Evolutionary conservation across 2,888 invertebrate genomes (phyloP).

Genomic region (Caenorhabditis sinica): DNA sequence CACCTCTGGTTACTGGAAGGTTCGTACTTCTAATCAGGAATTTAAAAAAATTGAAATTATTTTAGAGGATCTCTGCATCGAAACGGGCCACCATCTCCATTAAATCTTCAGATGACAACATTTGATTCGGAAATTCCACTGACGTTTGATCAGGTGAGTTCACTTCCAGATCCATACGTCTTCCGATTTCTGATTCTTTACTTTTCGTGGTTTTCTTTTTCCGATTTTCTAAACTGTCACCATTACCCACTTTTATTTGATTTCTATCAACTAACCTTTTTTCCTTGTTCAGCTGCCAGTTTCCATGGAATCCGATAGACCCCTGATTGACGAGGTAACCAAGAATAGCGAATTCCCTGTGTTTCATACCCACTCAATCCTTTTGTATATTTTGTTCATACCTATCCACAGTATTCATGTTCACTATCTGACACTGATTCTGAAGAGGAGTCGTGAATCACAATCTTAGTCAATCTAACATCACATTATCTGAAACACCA

Average conservation of each 20-base stretch:
- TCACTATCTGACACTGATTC: neutral
- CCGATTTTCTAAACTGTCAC: neutral
- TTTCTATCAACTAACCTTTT: constrained; percentile 40
- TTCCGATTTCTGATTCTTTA: constrained; percentile 19
- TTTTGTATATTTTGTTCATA: constrained; percentile 49
- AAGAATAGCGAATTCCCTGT: constrained; percentile 43
- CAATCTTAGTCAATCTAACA: neutral
- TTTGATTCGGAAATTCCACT: constrained; percentile 77
- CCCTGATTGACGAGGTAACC: constrained; percentile 73
- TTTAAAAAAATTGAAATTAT: neutral
- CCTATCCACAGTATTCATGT: constrained; percentile 8
- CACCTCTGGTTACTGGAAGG: constrained; percentile 61
- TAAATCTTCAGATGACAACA: constrained; percentile 77
- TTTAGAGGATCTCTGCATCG: constrained; percentile 58
- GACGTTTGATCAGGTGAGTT: constrained; percentile 78
- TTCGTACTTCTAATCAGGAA: neutral
- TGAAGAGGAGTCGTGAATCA: neutral
- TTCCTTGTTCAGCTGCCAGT: constrained; percentile 65
- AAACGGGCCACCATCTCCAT: constrained; percentile 70
- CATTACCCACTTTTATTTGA: constrained; percentile 39
- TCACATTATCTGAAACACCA: neutral
- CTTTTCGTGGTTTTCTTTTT: constrained; percentile 17
- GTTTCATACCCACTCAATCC: constrained; percentile 45
- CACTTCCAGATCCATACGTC: neutral
- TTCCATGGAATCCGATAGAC: constrained; percentile 72